phyloP scores from a whole-genome alignment of 2,797 vertebrate genomes.

The Ceryle rudis region DNA sequence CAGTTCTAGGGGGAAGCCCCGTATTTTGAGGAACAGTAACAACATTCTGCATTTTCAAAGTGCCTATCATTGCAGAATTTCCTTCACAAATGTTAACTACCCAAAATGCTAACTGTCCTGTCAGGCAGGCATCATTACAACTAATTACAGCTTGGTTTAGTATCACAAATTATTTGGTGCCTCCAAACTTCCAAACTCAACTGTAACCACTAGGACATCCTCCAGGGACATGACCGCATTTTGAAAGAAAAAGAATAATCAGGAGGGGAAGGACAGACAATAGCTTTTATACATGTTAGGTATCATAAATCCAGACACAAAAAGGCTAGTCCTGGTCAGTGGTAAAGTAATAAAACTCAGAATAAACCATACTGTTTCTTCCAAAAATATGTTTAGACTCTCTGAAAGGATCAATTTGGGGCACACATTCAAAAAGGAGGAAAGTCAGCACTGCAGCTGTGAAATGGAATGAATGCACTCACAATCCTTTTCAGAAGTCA shows the following conservation, averaged over 20 bases:
- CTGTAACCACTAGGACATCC: background rate
- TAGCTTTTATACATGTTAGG: background rate
- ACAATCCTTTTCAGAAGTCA: background rate
- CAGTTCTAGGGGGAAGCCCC: background rate
- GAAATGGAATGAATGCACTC: background rate
- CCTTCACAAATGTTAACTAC: background rate
- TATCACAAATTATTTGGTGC: background rate
- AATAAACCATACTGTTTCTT: background rate
- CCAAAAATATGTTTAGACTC: background rate
- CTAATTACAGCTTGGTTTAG: background rate
- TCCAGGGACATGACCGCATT: rapidly evolving
- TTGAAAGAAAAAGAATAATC: background rate
- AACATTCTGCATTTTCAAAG: slow-evolving; percentile 26
- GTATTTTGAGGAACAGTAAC: background rate
- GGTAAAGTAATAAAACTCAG: background rate
- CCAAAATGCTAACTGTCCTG: background rate
- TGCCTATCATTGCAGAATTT: background rate
- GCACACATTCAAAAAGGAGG: background rate
- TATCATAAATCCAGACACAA: background rate
- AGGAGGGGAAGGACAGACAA: background rate
- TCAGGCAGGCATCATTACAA: background rate
- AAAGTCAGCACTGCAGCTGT: background rate
- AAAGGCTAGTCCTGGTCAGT: background rate
- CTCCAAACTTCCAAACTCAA: background rate
- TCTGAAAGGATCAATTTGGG: background rate